Evolutionary conservation across 1,140 invertebrate genomes (phyloP), one percentile per base, ranked within the genome.

Genomic region (Hycleus cichorii): DNA sequence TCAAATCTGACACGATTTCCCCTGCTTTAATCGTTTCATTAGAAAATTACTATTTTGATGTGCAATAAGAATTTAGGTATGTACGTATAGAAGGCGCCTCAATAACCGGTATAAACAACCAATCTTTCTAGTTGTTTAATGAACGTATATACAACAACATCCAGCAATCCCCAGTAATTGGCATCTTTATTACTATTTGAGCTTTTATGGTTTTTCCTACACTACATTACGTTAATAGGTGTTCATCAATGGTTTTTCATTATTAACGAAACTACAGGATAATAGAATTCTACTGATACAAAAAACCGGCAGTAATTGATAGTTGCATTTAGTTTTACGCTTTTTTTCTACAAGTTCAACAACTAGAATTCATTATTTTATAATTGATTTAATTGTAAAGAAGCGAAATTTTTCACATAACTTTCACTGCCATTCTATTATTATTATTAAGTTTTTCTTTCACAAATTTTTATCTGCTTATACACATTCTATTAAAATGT

Each of bases 171-270:
- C 24, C 44, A 40, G 57, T 59, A 59, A 59, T 59, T 59, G 57
- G 57, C 57, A 59, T 43, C 49, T 53, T 59, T 59, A 59, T 59
- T 47, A 50, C 57, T 45, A 42, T 54, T 47, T 25, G 42, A 18
- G 38, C 49, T 50, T 32, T 58, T 49, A 58, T 49, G 44, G 18
- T 58, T 58, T 58, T 51, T 5, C 32, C 32, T 58, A 46, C 32
- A 48, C 46, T 24, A 11, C 39, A 12, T 46, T 55, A 26, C 27
- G 24, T 55, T 55, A 46, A 46, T 55, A 55, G 51, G 39, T 53
- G 44, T 46, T 44, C 49, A 38, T 38, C 24, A 53, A 53, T 26
- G 9, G 43, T 27, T 44, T 46, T 55, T 46, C 39, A 46, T 55
- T 40, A n/a, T 40, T 39, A 40, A 39, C 49, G 10, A 51, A 32